Base-by-base conservation (phyloP, 2,113 vertebrate genomes). In the Ophiodon elongatus region DNA sequence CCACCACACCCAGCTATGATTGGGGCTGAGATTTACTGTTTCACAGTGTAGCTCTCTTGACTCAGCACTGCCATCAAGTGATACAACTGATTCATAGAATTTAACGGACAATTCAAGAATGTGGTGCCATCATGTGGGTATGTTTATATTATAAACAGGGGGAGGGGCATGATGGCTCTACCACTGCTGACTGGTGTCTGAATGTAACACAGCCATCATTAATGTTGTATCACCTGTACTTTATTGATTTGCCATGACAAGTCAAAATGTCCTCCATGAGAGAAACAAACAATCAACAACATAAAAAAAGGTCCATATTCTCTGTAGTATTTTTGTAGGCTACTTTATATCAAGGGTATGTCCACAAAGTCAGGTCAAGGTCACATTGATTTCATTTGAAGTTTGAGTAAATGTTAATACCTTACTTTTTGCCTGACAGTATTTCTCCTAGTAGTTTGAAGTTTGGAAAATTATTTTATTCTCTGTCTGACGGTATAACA, bases 111-210 rank as follows among this genome's bases (percentile, higher is more conserved):
- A 5, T 21, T 50, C 15, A 54, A 29, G 45, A 63, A 60, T 73
- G 43, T 79, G 72, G 77, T 23, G 82, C 84, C 88, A 75, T 79
- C 87, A 0, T 78, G 82, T 82, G 91, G 83, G 2, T 6, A 4
- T 2, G 54, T 14, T 57, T 57, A 27, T 27, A 23, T 21, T 23
- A 21, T 21, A 50, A 50, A 50, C 6, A 6, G 6, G 45, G 45
- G 11, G 41, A 2, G 43, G 43, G 41, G 19, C 47, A 50, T 50
- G 19, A 50, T 50, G 19, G 47, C 47, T 50, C 19, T 50, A 21
- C 47, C 47, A 50, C 47, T 50, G 47, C 47, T 50, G 47, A 50
- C 47, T 50, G 19, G 19, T 19, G 47, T 23, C 47, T 19, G 6
- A 50, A 7, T 50, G 6, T 23, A 50, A 23, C 47, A 50, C 47